Percentiles rank a stretch among this genome's conserved stretches.
These are phyloP conservation scores for Cyprinodon tularosa DNA, from an alignment of 2,113 vertebrate species.

Conservation along the genomic window DNA sequence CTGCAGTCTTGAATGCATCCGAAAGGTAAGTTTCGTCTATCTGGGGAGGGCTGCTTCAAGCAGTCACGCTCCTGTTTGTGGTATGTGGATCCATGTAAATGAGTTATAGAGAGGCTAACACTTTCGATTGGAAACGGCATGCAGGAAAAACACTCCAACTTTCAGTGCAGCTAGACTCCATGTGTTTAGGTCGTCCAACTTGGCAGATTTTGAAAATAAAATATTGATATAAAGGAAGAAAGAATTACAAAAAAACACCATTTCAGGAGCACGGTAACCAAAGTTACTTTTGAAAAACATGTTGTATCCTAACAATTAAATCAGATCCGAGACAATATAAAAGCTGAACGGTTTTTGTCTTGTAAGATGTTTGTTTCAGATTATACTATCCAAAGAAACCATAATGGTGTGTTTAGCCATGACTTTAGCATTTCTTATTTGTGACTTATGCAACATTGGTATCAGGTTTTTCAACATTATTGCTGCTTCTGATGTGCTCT, in stretches of 20 bases:
- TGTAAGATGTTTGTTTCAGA: background rate
- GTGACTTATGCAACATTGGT: background rate
- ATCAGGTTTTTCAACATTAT: background rate
- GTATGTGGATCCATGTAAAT: background rate
- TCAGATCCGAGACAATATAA: background rate
- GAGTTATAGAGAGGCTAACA: background rate
- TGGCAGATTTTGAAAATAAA: background rate
- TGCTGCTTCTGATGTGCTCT: background rate
- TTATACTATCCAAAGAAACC: background rate
- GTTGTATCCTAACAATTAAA: background rate
- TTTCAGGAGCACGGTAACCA: no score
- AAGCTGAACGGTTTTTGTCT: background rate
- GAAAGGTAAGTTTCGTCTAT: constrained; percentile 56
- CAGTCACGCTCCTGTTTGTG: background rate
- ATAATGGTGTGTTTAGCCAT: background rate
- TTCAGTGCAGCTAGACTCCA: background rate
- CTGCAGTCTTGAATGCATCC: constrained; percentile 75
- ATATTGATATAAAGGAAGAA: background rate
- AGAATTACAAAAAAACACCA: background rate
- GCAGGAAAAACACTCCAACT: background rate
- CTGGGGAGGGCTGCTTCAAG: background rate
- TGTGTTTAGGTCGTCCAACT: background rate
- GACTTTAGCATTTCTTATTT: background rate
- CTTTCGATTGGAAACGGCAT: background rate
- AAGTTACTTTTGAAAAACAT: no score